Base-by-base conservation (phyloP, 2,113 vertebrate genomes). In the Anguilla rostrata region DNA sequence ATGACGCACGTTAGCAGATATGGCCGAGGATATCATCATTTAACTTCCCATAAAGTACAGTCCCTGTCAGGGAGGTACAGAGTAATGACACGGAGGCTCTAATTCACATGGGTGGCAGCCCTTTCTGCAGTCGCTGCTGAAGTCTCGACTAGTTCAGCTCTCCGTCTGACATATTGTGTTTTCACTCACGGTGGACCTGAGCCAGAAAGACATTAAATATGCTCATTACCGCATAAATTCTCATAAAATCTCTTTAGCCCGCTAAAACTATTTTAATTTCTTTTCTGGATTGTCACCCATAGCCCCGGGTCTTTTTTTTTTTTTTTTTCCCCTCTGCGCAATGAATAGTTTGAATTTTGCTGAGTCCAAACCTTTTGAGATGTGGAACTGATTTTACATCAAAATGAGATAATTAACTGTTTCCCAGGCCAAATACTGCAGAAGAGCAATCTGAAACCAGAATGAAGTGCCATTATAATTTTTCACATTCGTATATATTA, bases 291-390 rank as follows among this genome's bases (percentile, higher is more conserved):
- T 85, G 83, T 86, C 82, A 83, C 83, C 83, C 39, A 7, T 78
- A 49, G 63, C 81, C 87, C 66, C 34, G 49, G 56, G 84, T 49
- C 18, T 18, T n/a, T 82, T 82, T 84, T 85, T 84, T 86, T 83
- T 49, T 81, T 8, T 83, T 78, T 34, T 34, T 34, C 34, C 34
- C 34, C 34, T 34, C 34, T 34, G 34, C 34, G 34, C 57, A 26
- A 63, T 46, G 60, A 86, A 86, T 88, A 87, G 78, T 84, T 87
- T 86, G 85, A 87, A 83, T 86, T 88, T 56, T 91, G 90, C 89
- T 90, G 90, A 87, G 85, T 88, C 18, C 79, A 86, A 87, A 80
- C 29, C 85, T 9, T 39, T 63, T 16, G 66, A 79, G 87, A 90
- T 81, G 81, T 60, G 82, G 80, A 49, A 79, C 87, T 86, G 86